phyloP scores from a whole-genome alignment of 2,113 vertebrate species.

The Antigone vipio region DNA sequence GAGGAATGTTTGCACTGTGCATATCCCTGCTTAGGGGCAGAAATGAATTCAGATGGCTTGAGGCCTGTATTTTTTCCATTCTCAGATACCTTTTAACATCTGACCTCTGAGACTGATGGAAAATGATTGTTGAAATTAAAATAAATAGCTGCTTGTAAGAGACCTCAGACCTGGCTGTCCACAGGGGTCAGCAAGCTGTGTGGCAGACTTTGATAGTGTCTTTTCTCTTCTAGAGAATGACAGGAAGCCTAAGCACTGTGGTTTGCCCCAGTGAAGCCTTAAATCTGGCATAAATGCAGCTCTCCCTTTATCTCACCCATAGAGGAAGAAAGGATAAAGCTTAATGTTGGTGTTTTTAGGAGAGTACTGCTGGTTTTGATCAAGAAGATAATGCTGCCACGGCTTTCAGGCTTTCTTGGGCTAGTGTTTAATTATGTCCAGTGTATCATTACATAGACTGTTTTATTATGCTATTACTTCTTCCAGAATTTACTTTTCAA shows the following conservation, averaged over 20 bases:
- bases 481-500: background rate
- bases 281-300: background rate
- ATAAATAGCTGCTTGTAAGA: conserved; percentile 15
- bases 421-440: background rate
- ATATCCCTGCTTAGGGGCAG: background rate
- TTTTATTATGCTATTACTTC: background rate
- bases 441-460: background rate
- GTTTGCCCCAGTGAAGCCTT: background rate
- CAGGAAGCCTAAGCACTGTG: background rate
- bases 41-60: background rate
- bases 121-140: background rate
- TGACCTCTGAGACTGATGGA: background rate
- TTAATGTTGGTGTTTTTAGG: background rate
- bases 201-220: background rate
- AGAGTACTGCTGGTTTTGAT: background rate
- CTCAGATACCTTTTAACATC: background rate
- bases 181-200: background rate
- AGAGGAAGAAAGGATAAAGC: background rate
- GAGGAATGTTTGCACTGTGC: background rate
- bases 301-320: background rate
- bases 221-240: background rate
- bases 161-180: background rate
- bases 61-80: background rate
- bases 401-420: background rate
- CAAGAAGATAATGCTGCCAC: background rate